Conservation (phyloP, 2,113 vertebrate genomes). For the Brachypteracias leptosomus region DNA sequence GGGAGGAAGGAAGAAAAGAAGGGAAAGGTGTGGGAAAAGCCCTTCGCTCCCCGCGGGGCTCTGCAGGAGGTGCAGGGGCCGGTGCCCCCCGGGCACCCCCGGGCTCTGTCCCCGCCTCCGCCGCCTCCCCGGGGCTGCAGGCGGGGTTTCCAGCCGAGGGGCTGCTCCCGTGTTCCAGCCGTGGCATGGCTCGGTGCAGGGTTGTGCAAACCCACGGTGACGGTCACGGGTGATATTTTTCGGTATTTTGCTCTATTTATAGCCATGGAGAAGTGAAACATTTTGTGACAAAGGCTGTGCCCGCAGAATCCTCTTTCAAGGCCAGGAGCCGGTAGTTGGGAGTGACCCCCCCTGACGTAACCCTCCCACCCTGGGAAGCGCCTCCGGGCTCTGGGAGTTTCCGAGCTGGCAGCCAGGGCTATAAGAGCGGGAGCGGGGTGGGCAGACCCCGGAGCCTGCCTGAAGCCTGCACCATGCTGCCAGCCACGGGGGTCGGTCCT, state of each 20-base stretch:
- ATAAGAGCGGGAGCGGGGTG: accelerated
- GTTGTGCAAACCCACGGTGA: background rate
- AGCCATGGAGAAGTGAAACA: background rate
- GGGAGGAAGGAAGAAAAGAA: no score
- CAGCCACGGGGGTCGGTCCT: accelerated
- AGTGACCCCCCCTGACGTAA: background rate
- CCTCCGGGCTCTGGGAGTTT: background rate
- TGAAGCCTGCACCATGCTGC: accelerated
- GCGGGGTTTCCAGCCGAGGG: background rate
- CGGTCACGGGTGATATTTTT: accelerated
- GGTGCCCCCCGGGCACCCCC: no score
- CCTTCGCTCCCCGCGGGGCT: background rate
- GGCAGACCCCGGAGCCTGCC: background rate
- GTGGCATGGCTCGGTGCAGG: accelerated
- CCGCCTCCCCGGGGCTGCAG: no score
- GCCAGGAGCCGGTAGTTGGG: accelerated
- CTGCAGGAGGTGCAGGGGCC: no score
- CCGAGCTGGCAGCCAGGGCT: background rate
- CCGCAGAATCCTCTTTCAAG: background rate
- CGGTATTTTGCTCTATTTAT: background rate
- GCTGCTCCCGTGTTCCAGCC: background rate
- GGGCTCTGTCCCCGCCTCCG: background rate
- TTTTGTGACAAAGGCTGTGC: background rate
- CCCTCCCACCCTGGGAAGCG: background rate
- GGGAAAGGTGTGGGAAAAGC: background rate